Conservation (phyloP, 2,888 invertebrate species). For the Drosophila antonietae region DNA sequence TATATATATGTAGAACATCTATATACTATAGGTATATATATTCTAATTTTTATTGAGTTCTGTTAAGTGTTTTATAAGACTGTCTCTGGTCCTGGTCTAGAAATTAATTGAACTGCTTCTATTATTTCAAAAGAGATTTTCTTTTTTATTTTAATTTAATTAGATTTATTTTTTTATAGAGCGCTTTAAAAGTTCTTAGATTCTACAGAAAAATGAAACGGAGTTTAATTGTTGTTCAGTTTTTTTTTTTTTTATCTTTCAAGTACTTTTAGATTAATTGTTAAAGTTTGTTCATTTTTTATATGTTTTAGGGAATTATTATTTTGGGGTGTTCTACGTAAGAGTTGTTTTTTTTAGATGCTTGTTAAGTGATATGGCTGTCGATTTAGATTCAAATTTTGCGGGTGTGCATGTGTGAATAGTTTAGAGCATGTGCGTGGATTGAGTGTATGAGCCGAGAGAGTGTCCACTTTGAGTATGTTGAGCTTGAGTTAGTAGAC, state of each 20-base stretch:
- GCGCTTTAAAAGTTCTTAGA: constrained; percentile 37
- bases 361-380: constrained; percentile 48
- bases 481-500: background rate
- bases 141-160: background rate
- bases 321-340: background rate
- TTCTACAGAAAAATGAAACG: constrained; percentile 25
- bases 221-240: constrained; percentile 11
- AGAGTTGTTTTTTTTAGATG: background rate
- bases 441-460: background rate
- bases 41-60: background rate
- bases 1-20: constrained; percentile 12
- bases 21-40: background rate
- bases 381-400: constrained; percentile 49
- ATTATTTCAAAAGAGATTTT: constrained; percentile 47
- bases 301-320: background rate
- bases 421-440: background rate
- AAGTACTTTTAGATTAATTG: constrained; percentile 13
- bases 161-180: background rate
- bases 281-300: background rate
- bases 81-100: constrained; percentile 40
- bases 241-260: background rate
- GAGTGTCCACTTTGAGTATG: background rate
- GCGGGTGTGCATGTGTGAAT: constrained; percentile 4
- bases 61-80: constrained; percentile 32
- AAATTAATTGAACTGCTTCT: constrained; percentile 17